Conservation (phyloP, 2,888 invertebrate species). For the Rugalucina vietnamica region DNA sequence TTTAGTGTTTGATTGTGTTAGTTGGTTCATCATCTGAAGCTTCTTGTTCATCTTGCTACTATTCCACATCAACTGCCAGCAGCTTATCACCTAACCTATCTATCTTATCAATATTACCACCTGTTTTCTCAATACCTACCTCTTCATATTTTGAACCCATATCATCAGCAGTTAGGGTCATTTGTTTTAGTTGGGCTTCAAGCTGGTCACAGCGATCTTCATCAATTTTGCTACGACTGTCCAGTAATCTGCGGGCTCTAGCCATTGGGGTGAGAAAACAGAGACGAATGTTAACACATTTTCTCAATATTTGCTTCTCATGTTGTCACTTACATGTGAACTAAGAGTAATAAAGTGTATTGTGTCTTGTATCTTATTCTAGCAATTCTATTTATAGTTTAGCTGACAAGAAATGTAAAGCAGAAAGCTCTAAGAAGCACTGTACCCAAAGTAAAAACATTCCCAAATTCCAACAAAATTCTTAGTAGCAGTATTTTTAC, state of each 20-base stretch:
- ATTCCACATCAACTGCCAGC: constrained; percentile 56
- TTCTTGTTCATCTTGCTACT: neutral
- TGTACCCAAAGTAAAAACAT: too few relatives aligned
- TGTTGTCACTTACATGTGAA: neutral
- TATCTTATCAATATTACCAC: neutral
- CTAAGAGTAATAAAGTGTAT: too few relatives aligned
- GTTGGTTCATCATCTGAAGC: neutral
- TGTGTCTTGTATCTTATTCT: too few relatives aligned
- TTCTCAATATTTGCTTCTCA: neutral
- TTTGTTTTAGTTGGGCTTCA: constrained; percentile 99
- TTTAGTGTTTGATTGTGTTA: too few relatives aligned
- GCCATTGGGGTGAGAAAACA: constrained; percentile 36
- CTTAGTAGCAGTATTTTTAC: too few relatives aligned
- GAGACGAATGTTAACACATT: neutral
- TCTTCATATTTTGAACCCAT: constrained; percentile 86
- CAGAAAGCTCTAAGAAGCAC: too few relatives aligned
- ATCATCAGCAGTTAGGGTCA: constrained; percentile 99
- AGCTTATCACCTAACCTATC: constrained; percentile 29
- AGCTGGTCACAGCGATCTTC: constrained; percentile 99
- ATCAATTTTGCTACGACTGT: constrained; percentile 99
- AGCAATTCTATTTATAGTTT: too few relatives aligned
- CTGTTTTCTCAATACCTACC: constrained; percentile 75
- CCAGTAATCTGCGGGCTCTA: constrained; percentile 99
- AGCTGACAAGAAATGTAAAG: too few relatives aligned
- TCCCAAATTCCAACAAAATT: too few relatives aligned